Base-by-base conservation (phyloP, 2,888 invertebrate genomes). In the Coelopa pilipes region DNA sequence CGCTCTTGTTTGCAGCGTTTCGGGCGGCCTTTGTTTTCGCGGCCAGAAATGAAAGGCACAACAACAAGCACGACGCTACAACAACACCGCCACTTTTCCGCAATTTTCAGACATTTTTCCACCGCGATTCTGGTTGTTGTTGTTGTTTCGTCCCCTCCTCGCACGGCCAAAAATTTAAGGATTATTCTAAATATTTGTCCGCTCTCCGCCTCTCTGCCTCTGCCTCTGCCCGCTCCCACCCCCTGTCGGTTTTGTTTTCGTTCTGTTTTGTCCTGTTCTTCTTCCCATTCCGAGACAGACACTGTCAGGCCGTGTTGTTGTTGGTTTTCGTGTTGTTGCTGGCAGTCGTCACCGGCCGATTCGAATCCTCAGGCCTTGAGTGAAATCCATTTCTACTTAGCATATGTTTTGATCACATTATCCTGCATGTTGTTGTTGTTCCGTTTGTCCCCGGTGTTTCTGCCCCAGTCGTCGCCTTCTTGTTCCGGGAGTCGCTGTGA, bases 351-450 rank as follows among this genome's bases (percentile, higher is more conserved):
- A 65, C 46, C 46, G 19, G 46, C 19, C 57, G 57, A 46, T 69
- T 69, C 46, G 57, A 46, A 57, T 69, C 69, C 46, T 69, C 19
- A 69, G 69, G 34, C 69, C 69, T 69, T 69, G 69, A 69, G 57
- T 57, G 46, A n/a, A 57, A 46, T 59, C 45, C 46, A 49, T 63
- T 65, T 9, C 46, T n/a, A 19, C n/a, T 12, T n/a, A 45, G 12
- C 17, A 34, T 7, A 34, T 34, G 7, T 34, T 34, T 34, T 34
- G 34, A 34, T 34, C 34, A 34, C 7, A 34, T 34, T 34, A 45
- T n/a, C 9, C 10, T 63, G 15, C 63, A 17, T 63, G 5, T 46
- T 46, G 17, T 46, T 63, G 34, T 46, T n/a, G 45, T 68, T 55
- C 45, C 34, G 34, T 53, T 68, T 57, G 46, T 57, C 12, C 19